Evolutionary conservation across 2,888 invertebrate genomes (phyloP), one percentile per base, ranked within the genome.

Genomic region (Sinelater perroti): DNA sequence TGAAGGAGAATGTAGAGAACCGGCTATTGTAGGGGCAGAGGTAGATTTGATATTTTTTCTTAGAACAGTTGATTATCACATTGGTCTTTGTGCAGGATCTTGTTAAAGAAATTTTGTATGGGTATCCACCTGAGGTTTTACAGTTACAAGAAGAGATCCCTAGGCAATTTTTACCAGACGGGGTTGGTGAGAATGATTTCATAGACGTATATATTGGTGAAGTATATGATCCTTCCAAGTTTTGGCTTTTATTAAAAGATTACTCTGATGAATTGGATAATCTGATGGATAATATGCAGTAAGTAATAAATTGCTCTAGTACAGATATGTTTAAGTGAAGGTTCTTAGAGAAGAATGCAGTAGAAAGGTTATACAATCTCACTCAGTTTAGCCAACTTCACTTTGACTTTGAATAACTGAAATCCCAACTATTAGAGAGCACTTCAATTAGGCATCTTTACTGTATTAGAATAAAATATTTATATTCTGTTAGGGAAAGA

Each of bases 151-250:
- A 50, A 4, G 40, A 53, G 17, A 60, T 67, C 26, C 53, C 35
- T 14, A 38, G 54, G 6, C 61, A 62, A 21, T 63, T 75, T 66
- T 20, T 68, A 8, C 54, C 50, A 3, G 28, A 53, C 1, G 14
- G 30, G 11, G 33, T 57, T 10, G 26, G 36, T 42, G 42, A 31
- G 14, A 35, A 52, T 8, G 64, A 62, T 31, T 63, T 42, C 38
- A 53, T 82, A 4, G 79, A 80, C 65, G 77, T 83, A 45, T 65
- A 74, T 16, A 76, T 84, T 36, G 81, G 78, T 10, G 84, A 78
- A 75, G 79, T 84, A 62, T 84, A 83, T 75, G 84, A 84, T 63
- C 81, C 82, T 31, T 81, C 82, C 17, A 84, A 84, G 73, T 81
- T 84, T 74, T 84, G 84, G 84, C 67, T 84, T 61, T 75, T 79